Evolutionary conservation across 2,113 vertebrate genomes (phyloP).

Genomic region (Peucedramus taeniatus): DNA sequence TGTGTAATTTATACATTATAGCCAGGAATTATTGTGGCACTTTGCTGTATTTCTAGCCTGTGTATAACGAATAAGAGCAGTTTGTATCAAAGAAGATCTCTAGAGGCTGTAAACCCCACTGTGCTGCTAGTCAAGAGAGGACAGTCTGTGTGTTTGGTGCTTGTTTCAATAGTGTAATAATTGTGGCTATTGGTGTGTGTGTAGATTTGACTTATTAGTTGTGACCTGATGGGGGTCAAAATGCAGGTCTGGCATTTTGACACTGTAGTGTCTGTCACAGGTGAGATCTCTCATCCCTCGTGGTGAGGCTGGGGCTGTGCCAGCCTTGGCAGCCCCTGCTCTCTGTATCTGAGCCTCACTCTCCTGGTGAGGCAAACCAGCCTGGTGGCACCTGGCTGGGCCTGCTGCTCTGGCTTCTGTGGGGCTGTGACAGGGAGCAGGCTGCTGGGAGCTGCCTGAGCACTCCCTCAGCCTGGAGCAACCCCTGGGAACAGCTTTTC

Average conservation of each 20-base stretch:
- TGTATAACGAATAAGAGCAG: background rate
- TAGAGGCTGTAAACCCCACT: background rate
- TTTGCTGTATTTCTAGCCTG: background rate
- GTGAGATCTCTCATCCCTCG: background rate
- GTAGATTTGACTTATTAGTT: background rate
- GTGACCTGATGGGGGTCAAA: background rate
- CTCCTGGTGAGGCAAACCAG: background rate
- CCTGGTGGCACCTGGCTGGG: background rate
- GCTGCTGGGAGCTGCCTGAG: background rate
- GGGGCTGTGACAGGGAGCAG: background rate
- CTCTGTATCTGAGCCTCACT: background rate
- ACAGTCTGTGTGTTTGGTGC: background rate
- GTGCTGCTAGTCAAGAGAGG: background rate
- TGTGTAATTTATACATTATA: background rate
- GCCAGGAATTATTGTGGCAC: background rate
- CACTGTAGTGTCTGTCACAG: rapidly evolving
- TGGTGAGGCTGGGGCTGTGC: background rate
- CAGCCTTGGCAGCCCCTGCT: background rate
- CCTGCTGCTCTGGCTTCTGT: background rate
- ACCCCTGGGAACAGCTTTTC: rapidly evolving
- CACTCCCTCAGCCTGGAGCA: background rate
- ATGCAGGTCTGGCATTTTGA: background rate
- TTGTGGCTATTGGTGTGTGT: background rate
- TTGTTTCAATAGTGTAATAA: background rate
- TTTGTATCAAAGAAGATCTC: background rate